Percentiles rank a stretch among this genome's conserved stretches.
phyloP scores from a whole-genome alignment of 30 jellyfish, hydroid and myxozoan species.

The Hydractinia echinata region DNA sequence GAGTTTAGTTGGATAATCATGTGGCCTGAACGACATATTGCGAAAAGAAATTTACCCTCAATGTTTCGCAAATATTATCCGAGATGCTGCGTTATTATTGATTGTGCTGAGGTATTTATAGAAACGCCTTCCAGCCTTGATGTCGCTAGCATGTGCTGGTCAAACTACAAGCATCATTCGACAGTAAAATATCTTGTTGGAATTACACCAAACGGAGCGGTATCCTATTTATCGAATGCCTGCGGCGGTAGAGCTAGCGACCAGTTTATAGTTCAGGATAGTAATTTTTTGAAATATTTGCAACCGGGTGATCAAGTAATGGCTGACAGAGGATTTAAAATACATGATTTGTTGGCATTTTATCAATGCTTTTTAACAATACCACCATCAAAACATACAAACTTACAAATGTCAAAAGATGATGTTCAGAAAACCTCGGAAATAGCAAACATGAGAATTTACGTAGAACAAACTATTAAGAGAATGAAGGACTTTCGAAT shows the following conservation, averaged over 20 bases:
- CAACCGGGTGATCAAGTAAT: slow-evolving; percentile 37
- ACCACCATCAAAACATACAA: too few species aligned
- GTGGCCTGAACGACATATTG: slow-evolving; percentile 35
- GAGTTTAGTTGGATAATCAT: slow-evolving; percentile 34
- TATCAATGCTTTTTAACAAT: too few species aligned
- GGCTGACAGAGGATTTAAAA: slow-evolving; percentile 37
- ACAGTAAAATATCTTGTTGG: slow-evolving; percentile 24
- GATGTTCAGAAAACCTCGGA: too few species aligned
- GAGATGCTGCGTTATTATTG: background rate
- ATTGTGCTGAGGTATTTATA: slow-evolving; percentile 24
- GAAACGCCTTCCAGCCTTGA: slow-evolving; percentile 41
- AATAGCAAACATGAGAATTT: background rate
- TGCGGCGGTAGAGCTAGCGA: slow-evolving; percentile 55
- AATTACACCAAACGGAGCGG: slow-evolving; percentile 33
- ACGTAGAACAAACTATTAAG: slow-evolving; percentile 1
- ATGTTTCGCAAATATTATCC: slow-evolving; percentile 23
- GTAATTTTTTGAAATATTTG: slow-evolving; percentile 39
- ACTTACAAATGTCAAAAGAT: too few species aligned
- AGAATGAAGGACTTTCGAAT: background rate
- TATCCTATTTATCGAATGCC: slow-evolving; percentile 37
- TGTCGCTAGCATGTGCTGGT: background rate
- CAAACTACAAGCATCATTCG: slow-evolving; percentile 39
- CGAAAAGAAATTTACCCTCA: too few species aligned
- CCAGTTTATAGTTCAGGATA: slow-evolving; percentile 24
- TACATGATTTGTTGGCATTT: too few species aligned